These are phyloP conservation scores for Temnothorax unifasciatus DNA, from an alignment of 2,888 invertebrate species.

Conservation along the genomic window DNA sequence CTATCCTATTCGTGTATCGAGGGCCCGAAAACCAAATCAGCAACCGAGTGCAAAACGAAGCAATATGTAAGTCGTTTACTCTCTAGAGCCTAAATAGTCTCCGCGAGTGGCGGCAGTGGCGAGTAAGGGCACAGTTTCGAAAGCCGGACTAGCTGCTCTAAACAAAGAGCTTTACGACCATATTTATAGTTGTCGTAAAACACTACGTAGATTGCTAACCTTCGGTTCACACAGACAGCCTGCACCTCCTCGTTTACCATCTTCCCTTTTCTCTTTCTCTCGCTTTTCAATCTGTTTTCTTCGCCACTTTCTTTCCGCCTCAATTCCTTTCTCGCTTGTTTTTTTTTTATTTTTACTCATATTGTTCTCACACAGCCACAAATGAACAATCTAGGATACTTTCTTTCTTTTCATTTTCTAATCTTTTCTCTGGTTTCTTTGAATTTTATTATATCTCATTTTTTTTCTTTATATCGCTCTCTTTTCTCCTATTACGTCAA, in stretches of 20 bases:
- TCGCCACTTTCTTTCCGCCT: conserved; percentile 59
- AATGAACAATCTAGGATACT: conserved; percentile 41
- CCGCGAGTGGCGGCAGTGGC: conserved; percentile 48
- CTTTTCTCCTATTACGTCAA: not conserved
- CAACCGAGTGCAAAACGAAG: conserved; percentile 9
- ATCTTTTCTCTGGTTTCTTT: not conserved
- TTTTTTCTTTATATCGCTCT: not conserved
- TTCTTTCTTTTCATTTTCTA: conserved; percentile 34
- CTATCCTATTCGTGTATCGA: not conserved
- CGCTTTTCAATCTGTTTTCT: conserved; percentile 47
- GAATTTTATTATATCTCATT: not conserved
- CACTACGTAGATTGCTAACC: conserved; percentile 85
- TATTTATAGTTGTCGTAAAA: conserved; percentile 86
- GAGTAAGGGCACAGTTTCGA: conserved; percentile 77
- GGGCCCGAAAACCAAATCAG: conserved; percentile 45
- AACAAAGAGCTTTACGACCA: conserved; percentile 85
- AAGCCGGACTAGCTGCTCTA: conserved; percentile 83
- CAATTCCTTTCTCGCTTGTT: conserved; percentile 52
- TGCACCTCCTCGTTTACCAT: conserved; percentile 60
- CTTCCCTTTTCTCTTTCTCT: conserved; percentile 60
- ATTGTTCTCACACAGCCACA: conserved; percentile 53
- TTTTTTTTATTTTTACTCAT: conserved; percentile 45
- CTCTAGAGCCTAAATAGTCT: conserved; percentile 63
- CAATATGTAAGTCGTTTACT: conserved; percentile 23
- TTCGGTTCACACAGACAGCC: conserved; percentile 76